Conservation (phyloP, 2,888 invertebrate species). For the Xestia rhomboidea region DNA sequence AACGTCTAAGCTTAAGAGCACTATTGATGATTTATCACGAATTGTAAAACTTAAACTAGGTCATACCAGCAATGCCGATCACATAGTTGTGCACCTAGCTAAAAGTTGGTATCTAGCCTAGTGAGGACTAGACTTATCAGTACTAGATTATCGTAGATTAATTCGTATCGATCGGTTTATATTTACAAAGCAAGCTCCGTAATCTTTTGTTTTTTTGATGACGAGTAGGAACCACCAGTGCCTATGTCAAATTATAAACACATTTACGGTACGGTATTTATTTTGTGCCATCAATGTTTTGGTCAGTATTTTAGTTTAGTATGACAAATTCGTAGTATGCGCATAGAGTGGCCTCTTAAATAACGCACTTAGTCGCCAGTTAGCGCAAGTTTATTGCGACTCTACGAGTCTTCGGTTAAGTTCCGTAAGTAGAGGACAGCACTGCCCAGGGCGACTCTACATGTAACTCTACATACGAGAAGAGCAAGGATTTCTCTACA, state of each 20-base stretch:
- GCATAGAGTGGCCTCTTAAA: constrained; percentile 67
- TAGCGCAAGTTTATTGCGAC: constrained; percentile 77
- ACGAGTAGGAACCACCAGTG: too few relatives aligned
- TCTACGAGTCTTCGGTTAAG: constrained; percentile 66
- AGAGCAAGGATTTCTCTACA: constrained; percentile 42
- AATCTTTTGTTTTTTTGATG: too few relatives aligned
- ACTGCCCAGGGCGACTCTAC: constrained; percentile 55
- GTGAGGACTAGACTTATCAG: too few relatives aligned
- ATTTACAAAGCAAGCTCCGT: too few relatives aligned
- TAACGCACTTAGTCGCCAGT: constrained; percentile 75
- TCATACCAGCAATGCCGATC: background rate
- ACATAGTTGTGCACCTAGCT: background rate
- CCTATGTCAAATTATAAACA: background rate
- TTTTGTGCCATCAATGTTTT: background rate
- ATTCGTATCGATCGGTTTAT: background rate
- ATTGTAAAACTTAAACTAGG: background rate
- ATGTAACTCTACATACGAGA: constrained; percentile 18
- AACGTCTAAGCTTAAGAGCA: background rate
- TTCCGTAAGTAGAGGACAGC: constrained; percentile 64
- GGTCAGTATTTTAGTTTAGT: background rate
- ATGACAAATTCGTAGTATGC: constrained; percentile 8
- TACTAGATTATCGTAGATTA: background rate
- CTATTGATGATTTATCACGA: background rate
- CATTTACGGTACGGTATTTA: background rate
- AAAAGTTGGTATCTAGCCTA: background rate